Evolutionary conservation across 2,113 vertebrate species (phyloP).

Genomic region (Atractosteus spatula): DNA sequence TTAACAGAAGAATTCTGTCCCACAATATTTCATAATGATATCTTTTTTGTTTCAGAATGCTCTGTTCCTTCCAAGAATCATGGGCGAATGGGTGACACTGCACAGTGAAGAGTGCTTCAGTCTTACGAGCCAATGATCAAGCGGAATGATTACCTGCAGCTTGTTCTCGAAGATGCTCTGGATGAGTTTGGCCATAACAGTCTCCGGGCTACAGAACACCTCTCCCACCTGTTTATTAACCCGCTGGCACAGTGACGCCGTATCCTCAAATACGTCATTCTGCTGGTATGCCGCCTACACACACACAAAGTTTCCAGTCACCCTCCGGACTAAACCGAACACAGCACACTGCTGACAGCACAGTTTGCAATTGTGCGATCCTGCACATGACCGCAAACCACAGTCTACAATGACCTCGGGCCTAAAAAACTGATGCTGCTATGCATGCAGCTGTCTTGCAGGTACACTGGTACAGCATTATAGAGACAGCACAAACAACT

Average conservation of each 20-base stretch:
- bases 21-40: too few species aligned
- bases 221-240: constrained; percentile 97
- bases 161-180: constrained; percentile 97
- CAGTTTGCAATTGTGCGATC: too few species aligned
- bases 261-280: constrained; percentile 93
- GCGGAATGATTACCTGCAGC: constrained; percentile 77
- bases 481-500: not conserved
- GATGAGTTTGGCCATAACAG: constrained; percentile 95
- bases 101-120: too few species aligned
- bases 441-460: not conserved
- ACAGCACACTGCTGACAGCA: too few species aligned
- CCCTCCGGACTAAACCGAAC: too few species aligned
- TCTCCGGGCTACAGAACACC: constrained; percentile 94
- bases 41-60: too few species aligned
- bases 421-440: not conserved
- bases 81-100: too few species aligned
- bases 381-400: too few species aligned
- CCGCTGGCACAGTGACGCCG: constrained; percentile 85
- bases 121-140: not conserved
- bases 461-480: not conserved
- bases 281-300: constrained; percentile 83
- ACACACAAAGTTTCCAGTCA: not conserved
- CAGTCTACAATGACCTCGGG: too few species aligned
- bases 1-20: too few species aligned
- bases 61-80: too few species aligned